phyloP scores from a whole-genome alignment of 2,113 vertebrate species.

The Brienomyrus brachyistius region DNA sequence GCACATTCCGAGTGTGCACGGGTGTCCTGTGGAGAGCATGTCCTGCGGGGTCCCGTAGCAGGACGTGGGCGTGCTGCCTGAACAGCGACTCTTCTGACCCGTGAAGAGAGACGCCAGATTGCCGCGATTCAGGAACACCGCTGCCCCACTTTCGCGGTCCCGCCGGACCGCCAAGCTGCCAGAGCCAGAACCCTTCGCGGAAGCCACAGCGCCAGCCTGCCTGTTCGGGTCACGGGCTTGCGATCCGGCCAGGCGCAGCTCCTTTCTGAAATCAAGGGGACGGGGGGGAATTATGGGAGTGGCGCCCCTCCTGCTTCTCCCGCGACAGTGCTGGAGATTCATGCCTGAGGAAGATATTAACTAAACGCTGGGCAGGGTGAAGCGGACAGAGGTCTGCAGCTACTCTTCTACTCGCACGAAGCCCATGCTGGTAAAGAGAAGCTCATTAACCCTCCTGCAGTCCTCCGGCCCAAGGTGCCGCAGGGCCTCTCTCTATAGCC shows the following conservation, averaged over 20 bases:
- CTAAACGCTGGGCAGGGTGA: neutral
- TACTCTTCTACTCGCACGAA: neutral
- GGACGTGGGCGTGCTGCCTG: neutral
- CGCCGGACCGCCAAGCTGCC: neutral
- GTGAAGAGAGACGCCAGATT: constrained; percentile 1
- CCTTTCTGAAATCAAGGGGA: neutral
- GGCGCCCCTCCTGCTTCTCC: neutral
- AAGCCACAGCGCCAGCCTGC: neutral
- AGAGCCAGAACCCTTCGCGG: neutral
- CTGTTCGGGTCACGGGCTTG: neutral
- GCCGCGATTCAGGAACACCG: neutral
- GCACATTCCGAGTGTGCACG: neutral
- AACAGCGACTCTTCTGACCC: neutral
- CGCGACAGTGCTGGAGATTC: neutral
- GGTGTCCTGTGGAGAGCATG: neutral
- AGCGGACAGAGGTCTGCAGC: neutral
- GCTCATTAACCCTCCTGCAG: neutral
- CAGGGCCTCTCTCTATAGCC: neutral
- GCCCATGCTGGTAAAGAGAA: neutral
- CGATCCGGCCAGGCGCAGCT: neutral
- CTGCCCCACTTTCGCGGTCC: neutral
- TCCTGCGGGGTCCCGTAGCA: neutral
- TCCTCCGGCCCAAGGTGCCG: neutral
- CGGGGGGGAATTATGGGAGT: neutral
- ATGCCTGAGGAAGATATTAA: neutral